Conservation (phyloP, 2,888 invertebrate species). For the Diachrysia chrysitis region DNA sequence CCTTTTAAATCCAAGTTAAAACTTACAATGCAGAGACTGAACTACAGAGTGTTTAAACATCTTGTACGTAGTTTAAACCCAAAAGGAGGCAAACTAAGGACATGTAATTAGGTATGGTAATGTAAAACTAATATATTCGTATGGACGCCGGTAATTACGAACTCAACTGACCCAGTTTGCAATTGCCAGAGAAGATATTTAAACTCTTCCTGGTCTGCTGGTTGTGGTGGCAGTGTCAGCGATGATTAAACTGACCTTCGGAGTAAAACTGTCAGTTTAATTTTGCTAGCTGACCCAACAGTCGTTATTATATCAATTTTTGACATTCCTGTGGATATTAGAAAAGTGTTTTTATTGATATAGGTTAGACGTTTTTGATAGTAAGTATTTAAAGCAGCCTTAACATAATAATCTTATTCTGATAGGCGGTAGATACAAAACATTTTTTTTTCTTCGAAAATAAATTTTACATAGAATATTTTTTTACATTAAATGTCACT, state of each 20-base stretch:
- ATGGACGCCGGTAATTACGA: constrained; percentile 53
- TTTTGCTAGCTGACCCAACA: no score
- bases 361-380: no score
- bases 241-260: constrained; percentile 21
- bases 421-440: no score
- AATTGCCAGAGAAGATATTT: constrained; percentile 54
- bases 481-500: no score
- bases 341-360: no score
- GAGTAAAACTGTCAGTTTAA: not conserved
- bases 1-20: not conserved
- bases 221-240: constrained; percentile 14
- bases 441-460: no score
- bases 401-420: no score
- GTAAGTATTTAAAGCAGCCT: no score
- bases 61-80: constrained; percentile 6
- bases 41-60: not conserved
- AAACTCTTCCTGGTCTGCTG: constrained; percentile 33
- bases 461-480: no score
- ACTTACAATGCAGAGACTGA: not conserved
- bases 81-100: not conserved
- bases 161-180: constrained; percentile 59
- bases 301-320: no score
- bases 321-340: no score
- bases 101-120: constrained; percentile 34
- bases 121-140: constrained; percentile 59